Base-by-base conservation (phyloP, 1,140 invertebrate species). In the Fragariocoptes setiger region DNA sequence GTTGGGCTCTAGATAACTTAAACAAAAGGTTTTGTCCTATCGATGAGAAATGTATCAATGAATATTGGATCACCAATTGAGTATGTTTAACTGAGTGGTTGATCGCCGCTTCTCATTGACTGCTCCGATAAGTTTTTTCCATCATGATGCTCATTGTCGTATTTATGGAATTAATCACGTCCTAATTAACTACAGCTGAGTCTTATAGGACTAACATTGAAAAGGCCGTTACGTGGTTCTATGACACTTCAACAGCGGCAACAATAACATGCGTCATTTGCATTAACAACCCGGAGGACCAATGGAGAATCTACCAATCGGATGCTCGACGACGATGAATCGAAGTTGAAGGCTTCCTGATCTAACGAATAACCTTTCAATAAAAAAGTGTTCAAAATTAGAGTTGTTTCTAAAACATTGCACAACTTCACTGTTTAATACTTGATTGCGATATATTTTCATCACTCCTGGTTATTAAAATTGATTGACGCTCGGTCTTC, bases 1-100 rank as follows among this genome's bases (percentile, higher is more conserved):
- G 8, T 69, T 67, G 39, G 67, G 62, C 35, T 62, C 51, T 16
- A 92, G 55, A 52, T 78, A 73, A n/a, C 68, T 62, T 3, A 99
- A 61, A 53, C 83, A 92, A 56, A 73, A 97, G 0, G 80, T 88
- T 62, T 99, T 99, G 54, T 99, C 82, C 90, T 90, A 99, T 1
- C 88, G 40, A 61, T 60, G 0, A 90, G 92, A 56, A 86, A 99
- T 0, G 86, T 77, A 61, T 99, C 92, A 41, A 97, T 73, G 59
- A 82, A 92, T 46, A 97, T 99, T 61, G 97, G 85, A 5, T 88
- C 88, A 44, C 86, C 70, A 43, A 82, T 72, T 38, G 71, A 70
- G 54, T 76, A 85, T 1, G 64, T 68, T 2, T 85, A 61, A 13
- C 37, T 40, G 17, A 48, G 43, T 3, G 47, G 38, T 13, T n/a